phyloP scores from a whole-genome alignment of 2,888 invertebrate genomes.

The Drepanosiphum platanoidis region DNA sequence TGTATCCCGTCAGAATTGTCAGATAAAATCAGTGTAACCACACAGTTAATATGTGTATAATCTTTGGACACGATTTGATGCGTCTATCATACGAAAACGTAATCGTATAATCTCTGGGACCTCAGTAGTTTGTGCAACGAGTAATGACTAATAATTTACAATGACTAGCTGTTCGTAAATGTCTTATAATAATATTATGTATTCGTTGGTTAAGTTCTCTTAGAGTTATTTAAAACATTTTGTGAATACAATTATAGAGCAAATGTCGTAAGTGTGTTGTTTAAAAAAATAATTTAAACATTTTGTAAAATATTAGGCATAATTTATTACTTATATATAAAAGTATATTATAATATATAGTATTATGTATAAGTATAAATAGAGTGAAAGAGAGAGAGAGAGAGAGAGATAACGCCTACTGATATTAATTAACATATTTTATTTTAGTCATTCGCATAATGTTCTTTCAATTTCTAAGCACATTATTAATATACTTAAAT shows the following conservation, averaged over 20 bases:
- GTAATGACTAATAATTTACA: constrained; percentile 10
- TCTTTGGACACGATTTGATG: constrained; percentile 13
- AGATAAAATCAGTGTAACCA: constrained; percentile 25
- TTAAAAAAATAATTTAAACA: not conserved
- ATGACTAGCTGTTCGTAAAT: constrained; percentile 6
- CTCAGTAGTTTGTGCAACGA: not conserved
- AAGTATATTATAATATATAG: too few species aligned
- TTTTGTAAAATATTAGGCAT: not conserved
- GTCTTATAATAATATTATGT: not conserved
- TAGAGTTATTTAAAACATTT: too few species aligned
- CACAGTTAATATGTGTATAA: not conserved
- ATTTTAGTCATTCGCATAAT: too few species aligned
- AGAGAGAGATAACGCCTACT: too few species aligned
- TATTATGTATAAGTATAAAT: too few species aligned
- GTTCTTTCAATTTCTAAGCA: too few species aligned
- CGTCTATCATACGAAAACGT: constrained; percentile 8
- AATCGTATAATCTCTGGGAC: constrained; percentile 14
- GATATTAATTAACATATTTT: too few species aligned
- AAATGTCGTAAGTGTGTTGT: not conserved
- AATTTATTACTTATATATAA: too few species aligned
- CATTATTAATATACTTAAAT: too few species aligned
- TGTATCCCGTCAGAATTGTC: constrained; percentile 23
- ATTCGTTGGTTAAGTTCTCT: not conserved
- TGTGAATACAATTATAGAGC: not conserved
- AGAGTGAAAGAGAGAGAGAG: too few species aligned